Percentiles rank a stretch among this genome's conserved stretches.
These are phyloP conservation scores for Blastobasis lacticolella DNA, from an alignment of 2,888 invertebrate genomes.

Conservation along the genomic window DNA sequence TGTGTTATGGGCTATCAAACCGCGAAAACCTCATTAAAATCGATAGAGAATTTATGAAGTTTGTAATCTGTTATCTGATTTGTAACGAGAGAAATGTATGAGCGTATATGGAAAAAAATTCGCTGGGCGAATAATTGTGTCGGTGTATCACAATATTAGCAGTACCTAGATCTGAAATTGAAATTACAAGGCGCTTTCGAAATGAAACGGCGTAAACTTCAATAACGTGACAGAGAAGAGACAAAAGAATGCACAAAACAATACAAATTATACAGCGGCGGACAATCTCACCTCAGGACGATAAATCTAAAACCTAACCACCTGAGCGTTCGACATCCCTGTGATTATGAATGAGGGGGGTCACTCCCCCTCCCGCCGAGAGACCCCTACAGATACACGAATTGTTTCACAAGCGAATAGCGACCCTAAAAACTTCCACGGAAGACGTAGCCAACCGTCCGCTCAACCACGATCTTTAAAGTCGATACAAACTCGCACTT, in stretches of 20 bases:
- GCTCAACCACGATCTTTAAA: slow-evolving; percentile 3
- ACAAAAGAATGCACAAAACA: slow-evolving; percentile 28
- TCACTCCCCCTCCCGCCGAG: slow-evolving; percentile 23
- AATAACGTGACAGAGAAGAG: too few relatives aligned
- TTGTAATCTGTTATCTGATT: too few relatives aligned
- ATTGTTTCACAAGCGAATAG: slow-evolving; percentile 5
- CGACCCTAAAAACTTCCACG: slow-evolving; percentile 1
- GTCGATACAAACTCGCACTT: slow-evolving; percentile 4
- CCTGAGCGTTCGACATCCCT: slow-evolving; percentile 66
- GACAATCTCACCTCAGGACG: slow-evolving; percentile 54
- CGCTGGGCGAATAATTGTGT: too few relatives aligned
- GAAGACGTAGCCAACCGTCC: slow-evolving; percentile 7
- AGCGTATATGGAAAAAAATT: too few relatives aligned
- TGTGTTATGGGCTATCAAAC: too few relatives aligned
- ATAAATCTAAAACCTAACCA: slow-evolving; percentile 68
- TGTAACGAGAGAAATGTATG: too few relatives aligned
- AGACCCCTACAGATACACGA: slow-evolving; percentile 10
- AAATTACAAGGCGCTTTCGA: too few relatives aligned
- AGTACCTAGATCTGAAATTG: too few relatives aligned
- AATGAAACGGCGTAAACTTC: too few relatives aligned
- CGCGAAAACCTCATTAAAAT: too few relatives aligned
- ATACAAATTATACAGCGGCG: slow-evolving; percentile 50
- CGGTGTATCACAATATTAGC: too few relatives aligned
- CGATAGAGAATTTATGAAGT: too few relatives aligned
- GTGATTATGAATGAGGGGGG: slow-evolving; percentile 61